Evolutionary conservation across 2,113 vertebrate genomes (phyloP).

Genomic region (Vidua chalybeata): DNA sequence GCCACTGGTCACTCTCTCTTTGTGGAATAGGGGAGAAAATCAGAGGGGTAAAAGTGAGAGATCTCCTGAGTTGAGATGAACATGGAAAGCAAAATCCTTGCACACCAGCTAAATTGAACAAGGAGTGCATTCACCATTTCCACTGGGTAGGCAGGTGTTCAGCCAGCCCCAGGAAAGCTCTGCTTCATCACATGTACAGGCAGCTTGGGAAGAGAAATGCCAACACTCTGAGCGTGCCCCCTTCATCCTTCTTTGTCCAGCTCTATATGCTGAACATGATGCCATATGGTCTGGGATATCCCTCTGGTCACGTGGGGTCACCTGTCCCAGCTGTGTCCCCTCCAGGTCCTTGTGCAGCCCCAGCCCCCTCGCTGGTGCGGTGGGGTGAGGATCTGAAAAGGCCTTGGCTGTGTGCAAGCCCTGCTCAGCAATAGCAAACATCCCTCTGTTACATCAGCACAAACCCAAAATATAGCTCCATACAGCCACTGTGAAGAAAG

Average conservation of each 20-base stretch:
- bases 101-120: background rate
- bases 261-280: background rate
- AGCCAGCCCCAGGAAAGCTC: background rate
- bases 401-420: background rate
- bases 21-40: background rate
- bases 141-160: background rate
- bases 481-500: background rate
- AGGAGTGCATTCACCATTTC: background rate
- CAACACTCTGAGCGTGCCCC: rapidly evolving
- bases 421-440: background rate
- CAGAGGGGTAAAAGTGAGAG: background rate
- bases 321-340: background rate
- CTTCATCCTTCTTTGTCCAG: background rate
- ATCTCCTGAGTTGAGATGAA: background rate
- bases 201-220: background rate
- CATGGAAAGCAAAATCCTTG: background rate
- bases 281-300: background rate
- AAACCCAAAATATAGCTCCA: background rate
- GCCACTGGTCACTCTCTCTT: background rate
- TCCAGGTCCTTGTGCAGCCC: background rate
- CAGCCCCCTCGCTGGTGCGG: rapidly evolving
- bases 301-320: background rate
- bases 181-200: background rate
- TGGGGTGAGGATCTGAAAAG: background rate
- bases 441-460: background rate